Conservation (phyloP, 1,140 invertebrate species). For the Rhagoletis zephyria region DNA sequence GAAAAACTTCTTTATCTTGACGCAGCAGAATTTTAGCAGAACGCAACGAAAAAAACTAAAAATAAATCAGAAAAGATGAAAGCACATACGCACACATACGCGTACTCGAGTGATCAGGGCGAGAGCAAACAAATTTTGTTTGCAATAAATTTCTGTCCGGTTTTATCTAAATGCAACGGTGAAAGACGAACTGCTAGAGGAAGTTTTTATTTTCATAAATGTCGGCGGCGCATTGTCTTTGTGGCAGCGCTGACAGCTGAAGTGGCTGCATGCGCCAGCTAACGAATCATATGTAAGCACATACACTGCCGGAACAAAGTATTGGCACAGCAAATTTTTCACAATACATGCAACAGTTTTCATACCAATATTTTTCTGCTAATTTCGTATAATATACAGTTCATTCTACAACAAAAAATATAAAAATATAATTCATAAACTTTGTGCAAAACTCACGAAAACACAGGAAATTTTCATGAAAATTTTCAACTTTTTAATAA, state of each 20-base stretch:
- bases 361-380: too few relatives aligned
- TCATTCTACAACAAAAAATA: too few relatives aligned
- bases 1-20: conserved; percentile 41
- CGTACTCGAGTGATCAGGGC: background rate
- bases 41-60: background rate
- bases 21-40: conserved; percentile 10
- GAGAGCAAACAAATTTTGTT: conserved; percentile 34
- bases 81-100: background rate
- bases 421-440: too few relatives aligned
- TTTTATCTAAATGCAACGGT: conserved; percentile 33
- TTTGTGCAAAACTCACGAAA: too few relatives aligned
- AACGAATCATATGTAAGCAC: background rate
- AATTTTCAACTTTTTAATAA: too few relatives aligned
- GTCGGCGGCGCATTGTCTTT: conserved; percentile 49
- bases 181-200: background rate
- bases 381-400: too few relatives aligned
- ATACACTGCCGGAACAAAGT: too few relatives aligned
- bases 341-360: too few relatives aligned
- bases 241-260: conserved; percentile 24
- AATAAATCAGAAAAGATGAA: background rate
- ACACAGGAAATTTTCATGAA: too few relatives aligned
- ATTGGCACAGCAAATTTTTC: too few relatives aligned
- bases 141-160: conserved; percentile 37
- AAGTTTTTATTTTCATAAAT: conserved; percentile 37
- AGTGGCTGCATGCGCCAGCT: background rate